Conservation (phyloP, 2,113 vertebrate genomes). For the Megatriorchis doriae region DNA sequence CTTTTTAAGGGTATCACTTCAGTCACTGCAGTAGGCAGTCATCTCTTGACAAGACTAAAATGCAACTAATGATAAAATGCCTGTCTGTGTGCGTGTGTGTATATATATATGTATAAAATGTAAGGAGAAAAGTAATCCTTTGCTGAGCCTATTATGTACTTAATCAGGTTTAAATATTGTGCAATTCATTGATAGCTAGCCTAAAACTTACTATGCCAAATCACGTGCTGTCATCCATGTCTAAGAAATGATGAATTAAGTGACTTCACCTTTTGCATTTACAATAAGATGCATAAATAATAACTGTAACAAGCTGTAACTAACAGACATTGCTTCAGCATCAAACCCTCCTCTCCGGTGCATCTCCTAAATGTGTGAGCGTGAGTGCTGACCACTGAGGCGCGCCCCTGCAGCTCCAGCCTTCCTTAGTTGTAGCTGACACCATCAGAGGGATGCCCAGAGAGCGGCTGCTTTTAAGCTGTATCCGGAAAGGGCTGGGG, state of each 20-base stretch:
- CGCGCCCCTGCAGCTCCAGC: background rate
- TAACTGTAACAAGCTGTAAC: constrained; percentile 18
- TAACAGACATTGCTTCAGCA: constrained; percentile 26
- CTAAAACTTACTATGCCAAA: constrained; percentile 41
- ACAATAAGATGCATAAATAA: background rate
- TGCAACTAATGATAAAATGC: constrained; percentile 3
- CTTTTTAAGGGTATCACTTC: background rate
- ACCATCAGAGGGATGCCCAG: background rate
- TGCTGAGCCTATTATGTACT: constrained; percentile 49
- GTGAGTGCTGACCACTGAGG: background rate
- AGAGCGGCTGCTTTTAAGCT: background rate
- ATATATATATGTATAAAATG: constrained; percentile 29
- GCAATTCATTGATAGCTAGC: constrained; percentile 46
- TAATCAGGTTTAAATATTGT: constrained; percentile 61
- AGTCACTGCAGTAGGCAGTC: background rate
- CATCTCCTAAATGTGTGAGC: background rate
- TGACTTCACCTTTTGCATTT: constrained; percentile 28
- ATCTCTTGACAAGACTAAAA: constrained; percentile 3
- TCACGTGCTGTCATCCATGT: constrained; percentile 4
- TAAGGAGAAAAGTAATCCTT: constrained; percentile 49
- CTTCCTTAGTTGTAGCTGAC: rapidly evolving
- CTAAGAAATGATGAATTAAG: constrained; percentile 19
- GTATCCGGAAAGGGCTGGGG: no score
- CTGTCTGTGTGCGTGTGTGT: background rate
- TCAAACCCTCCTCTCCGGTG: background rate